Conservation (phyloP, 2,888 invertebrate species). For the Dryobota labecula region DNA sequence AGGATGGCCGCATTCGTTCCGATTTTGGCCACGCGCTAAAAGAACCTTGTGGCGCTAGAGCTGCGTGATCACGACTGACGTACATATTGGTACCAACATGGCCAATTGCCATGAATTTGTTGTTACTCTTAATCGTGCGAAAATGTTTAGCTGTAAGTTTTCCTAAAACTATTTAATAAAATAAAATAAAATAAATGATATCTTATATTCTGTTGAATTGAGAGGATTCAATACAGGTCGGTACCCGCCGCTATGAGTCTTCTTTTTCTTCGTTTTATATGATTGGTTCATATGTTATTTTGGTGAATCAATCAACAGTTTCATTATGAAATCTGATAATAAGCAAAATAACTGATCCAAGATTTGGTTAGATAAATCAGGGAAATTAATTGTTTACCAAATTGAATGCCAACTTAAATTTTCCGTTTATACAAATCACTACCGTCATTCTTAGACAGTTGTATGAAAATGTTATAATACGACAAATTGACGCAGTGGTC, state of each 20-base stretch:
- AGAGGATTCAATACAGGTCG: too few relatives aligned
- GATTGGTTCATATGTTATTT: background rate
- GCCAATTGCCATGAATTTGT: too few relatives aligned
- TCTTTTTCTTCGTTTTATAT: too few relatives aligned
- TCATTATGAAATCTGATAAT: background rate
- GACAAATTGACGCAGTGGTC: background rate
- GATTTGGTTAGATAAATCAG: background rate
- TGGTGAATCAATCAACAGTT: background rate
- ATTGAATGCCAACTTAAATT: background rate
- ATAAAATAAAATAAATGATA: too few relatives aligned
- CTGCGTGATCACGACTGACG: too few relatives aligned
- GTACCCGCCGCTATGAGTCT: background rate
- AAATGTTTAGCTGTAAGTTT: too few relatives aligned
- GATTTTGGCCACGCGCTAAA: background rate
- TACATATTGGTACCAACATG: too few relatives aligned
- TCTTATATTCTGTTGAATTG: background rate
- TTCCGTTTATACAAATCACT: background rate
- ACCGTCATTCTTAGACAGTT: background rate
- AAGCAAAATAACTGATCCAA: background rate
- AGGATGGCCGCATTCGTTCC: background rate
- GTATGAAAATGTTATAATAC: background rate
- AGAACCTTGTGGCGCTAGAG: background rate
- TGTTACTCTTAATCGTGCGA: too few relatives aligned
- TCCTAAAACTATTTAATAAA: too few relatives aligned
- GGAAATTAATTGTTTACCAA: background rate